These are phyloP conservation scores for Ylistrum balloti DNA, from an alignment of 1,140 invertebrate species.

Conservation along the genomic window DNA sequence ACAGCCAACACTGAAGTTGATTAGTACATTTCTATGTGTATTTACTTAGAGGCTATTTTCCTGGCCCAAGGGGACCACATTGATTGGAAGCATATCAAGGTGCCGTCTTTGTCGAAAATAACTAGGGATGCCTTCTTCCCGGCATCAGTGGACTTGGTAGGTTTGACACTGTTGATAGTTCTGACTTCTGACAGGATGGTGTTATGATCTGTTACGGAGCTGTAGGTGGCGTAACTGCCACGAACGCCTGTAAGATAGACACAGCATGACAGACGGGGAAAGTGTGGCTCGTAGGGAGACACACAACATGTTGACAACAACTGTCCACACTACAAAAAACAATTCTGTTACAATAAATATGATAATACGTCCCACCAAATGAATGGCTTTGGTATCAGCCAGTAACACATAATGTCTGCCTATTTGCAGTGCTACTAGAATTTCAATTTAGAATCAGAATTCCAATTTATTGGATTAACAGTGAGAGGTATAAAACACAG, in stretches of 20 bases:
- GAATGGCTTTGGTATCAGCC: too few species aligned
- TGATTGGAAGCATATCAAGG: constrained; percentile 84
- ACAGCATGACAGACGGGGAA: neutral
- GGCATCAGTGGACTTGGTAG: constrained; percentile 51
- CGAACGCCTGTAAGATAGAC: neutral
- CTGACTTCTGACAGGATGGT: neutral
- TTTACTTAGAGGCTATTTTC: constrained; percentile 78
- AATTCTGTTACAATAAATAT: too few species aligned
- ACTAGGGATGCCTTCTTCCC: constrained; percentile 79
- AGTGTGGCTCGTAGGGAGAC: neutral
- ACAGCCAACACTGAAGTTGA: too few species aligned
- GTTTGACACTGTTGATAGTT: constrained; percentile 72
- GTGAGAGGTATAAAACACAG: too few species aligned
- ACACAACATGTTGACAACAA: too few species aligned
- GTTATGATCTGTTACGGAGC: neutral
- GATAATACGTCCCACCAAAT: too few species aligned
- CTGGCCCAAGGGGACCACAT: constrained; percentile 84
- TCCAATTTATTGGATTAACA: too few species aligned
- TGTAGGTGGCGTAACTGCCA: neutral
- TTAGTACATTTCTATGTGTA: too few species aligned
- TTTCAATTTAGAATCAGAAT: too few species aligned
- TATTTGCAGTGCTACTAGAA: too few species aligned
- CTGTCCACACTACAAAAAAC: too few species aligned
- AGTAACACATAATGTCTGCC: too few species aligned
- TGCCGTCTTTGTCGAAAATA: constrained; percentile 85